phyloP scores from a whole-genome alignment of 2,113 vertebrate genomes.

The Meles meles region DNA sequence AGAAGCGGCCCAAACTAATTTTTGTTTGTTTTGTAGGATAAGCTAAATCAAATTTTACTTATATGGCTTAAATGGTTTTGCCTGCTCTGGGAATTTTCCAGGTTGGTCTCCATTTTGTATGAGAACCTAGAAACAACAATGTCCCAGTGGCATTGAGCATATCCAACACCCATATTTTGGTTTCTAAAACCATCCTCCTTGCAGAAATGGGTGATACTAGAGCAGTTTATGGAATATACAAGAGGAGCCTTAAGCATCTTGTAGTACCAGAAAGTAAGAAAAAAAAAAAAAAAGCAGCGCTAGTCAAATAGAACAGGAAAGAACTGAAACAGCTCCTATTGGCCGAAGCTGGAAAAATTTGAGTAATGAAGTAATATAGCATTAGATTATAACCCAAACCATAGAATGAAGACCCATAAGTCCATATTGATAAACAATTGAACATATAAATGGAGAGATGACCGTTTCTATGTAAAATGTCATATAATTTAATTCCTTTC shows the following conservation, averaged over 20 bases:
- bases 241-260: not conserved
- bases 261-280: not conserved
- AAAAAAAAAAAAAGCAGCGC: not conserved
- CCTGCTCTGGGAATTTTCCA: not conserved
- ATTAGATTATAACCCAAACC: not conserved
- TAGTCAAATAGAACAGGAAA: not conserved
- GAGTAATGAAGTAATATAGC: not conserved
- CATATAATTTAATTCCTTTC: not conserved
- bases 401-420: not conserved
- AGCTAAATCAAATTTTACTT: not conserved
- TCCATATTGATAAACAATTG: not conserved
- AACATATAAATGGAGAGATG: not conserved
- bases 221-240: not conserved
- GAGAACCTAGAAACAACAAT: not conserved
- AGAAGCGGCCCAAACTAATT: not conserved
- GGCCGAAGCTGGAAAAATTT: not conserved
- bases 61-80: not conserved
- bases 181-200: not conserved
- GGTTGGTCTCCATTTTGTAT: not conserved
- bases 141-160: not conserved
- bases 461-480: not conserved
- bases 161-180: not conserved
- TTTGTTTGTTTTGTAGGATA: not conserved
- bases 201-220: not conserved
- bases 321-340: not conserved